phyloP scores from a whole-genome alignment of 1,140 invertebrate genomes.

The Meloidogyne hapla region DNA sequence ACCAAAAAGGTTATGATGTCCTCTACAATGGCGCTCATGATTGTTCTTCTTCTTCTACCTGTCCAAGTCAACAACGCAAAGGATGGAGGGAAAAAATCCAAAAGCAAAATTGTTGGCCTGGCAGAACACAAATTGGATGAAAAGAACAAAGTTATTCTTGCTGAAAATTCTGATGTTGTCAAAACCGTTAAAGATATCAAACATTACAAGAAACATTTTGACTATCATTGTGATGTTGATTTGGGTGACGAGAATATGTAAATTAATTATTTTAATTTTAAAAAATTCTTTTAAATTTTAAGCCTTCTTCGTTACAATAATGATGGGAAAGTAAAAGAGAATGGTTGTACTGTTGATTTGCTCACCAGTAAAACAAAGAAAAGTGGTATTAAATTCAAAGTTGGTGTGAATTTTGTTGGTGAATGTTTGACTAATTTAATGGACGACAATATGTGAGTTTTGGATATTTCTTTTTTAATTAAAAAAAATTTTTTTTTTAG shows the following conservation, averaged over 20 bases:
- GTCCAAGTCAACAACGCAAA: too few species aligned
- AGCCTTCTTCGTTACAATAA: not conserved
- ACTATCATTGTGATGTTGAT: not conserved
- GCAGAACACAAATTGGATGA: not conserved
- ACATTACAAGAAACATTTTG: not conserved
- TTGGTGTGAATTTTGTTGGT: not conserved
- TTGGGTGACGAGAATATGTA: not conserved
- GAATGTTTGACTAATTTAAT: not conserved
- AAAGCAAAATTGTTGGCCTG: not conserved
- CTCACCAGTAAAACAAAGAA: not conserved
- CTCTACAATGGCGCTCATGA: too few species aligned
- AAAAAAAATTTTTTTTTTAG: not conserved
- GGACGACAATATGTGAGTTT: not conserved
- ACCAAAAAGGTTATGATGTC: too few species aligned
- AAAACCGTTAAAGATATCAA: not conserved
- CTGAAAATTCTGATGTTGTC: not conserved
- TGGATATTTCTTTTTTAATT: not conserved
- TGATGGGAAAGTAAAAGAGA: not conserved
- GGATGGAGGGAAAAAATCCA: too few species aligned
- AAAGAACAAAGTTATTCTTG: not conserved
- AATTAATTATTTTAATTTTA: not conserved
- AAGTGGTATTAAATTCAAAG: not conserved
- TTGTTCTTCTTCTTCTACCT: too few species aligned
- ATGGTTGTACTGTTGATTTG: slow-evolving; percentile 5
- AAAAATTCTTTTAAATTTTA: not conserved